A percentile compares a stretch with the other conserved stretches of the same genome.
Evolutionary conservation across 2,113 vertebrate species (phyloP).

Genomic region (Entelurus aequoreus): DNA sequence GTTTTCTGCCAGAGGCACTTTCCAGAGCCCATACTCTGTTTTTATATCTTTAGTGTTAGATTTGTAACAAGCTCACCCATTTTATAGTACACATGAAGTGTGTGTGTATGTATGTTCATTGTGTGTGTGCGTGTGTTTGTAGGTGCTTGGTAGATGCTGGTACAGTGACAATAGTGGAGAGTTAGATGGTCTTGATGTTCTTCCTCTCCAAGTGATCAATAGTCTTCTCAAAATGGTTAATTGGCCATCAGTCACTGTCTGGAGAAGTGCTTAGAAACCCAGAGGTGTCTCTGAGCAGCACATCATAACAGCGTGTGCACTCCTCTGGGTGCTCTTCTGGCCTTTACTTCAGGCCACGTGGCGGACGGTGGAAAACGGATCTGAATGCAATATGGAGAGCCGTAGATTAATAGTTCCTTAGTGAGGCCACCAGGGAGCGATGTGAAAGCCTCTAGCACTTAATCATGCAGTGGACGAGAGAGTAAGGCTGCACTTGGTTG

Average conservation of each 20-base stretch:
- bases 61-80: constrained; percentile 1
- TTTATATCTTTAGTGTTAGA: background rate
- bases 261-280: constrained; percentile 64
- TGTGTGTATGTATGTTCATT: too few species aligned
- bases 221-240: constrained; percentile 69
- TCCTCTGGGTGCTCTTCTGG: constrained; percentile 64
- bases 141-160: constrained; percentile 7
- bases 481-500: constrained; percentile 22
- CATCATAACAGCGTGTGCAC: constrained; percentile 62
- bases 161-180: constrained; percentile 33
- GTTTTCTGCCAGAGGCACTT: constrained; percentile 11
- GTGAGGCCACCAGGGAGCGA: constrained; percentile 66
- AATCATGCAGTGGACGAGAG: constrained; percentile 45
- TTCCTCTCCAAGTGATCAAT: constrained; percentile 67
- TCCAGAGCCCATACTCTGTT: background rate
- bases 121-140: too few species aligned
- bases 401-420: constrained; percentile 69
- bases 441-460: constrained; percentile 64
- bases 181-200: constrained; percentile 43
- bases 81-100: constrained; percentile 25
- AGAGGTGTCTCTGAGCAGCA: constrained; percentile 68
- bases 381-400: constrained; percentile 68
- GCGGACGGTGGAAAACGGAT: constrained; percentile 54
- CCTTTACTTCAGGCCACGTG: constrained; percentile 58
- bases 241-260: constrained; percentile 76